Evolutionary conservation across 1,140 invertebrate species (phyloP), one percentile per base, ranked within the genome.

Genomic region (Archivesica marissinica): DNA sequence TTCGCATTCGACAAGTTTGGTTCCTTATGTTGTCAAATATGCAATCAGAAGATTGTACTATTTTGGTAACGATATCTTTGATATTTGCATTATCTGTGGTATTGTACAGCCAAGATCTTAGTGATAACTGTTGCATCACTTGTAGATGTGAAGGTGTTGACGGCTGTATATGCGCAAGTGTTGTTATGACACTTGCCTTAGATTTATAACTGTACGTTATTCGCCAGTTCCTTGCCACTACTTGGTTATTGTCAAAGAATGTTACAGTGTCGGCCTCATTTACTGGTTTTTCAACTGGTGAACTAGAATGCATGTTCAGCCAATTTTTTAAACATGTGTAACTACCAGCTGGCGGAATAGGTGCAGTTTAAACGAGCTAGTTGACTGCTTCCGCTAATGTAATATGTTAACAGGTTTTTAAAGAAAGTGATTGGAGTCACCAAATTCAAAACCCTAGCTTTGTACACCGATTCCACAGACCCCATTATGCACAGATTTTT

Each of bases 241-340:
- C 54, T 59, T 59, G 54, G n/a, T 59, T 59, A 30, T 59, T 59
- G 54, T 59, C 54, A 25, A 59, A 59, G 17, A 59, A 59, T 28
- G 54, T 59, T 28, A 59, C 4, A 28, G 3, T 28, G 23, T 59
- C 54, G 3, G 25, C 7, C 7, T 59, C n/a, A 59, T 2, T 28
- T 17, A 7, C 54, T 28, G 3, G 2, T 3, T 11, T 28, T 59
- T 11, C 4, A 28, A 59, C 7, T 17, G 23, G 54, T 11, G 7
- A 11, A 1, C 6, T 30, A 2, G 54, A 25, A 28, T 11, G 11
- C 7, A 30, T 28, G 13, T 2, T 25, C n/a, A 59, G 23, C 54
- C 54, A 59, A 6, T 11, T 28, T 59, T 59, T 59, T 28, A 59
- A 59, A 28, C 54, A 59, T 3, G 25, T 4, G 33, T 59, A 59